Percentiles rank a stretch among this genome's conserved stretches.
These are phyloP conservation scores for Neoitamus cyanurus DNA, from an alignment of 2,888 invertebrate genomes.

Conservation along the genomic window DNA sequence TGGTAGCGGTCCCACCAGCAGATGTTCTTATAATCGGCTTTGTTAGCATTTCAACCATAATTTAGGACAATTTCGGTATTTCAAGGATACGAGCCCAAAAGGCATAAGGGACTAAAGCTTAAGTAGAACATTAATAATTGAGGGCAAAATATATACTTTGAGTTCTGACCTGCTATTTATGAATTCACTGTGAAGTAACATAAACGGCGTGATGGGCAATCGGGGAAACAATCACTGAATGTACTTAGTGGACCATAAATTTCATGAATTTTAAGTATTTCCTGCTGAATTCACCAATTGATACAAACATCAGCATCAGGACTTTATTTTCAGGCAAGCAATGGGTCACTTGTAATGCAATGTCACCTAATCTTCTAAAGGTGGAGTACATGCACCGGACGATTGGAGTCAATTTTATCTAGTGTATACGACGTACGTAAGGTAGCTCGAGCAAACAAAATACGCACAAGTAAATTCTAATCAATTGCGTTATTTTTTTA, in stretches of 20 bases:
- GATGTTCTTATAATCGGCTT: not conserved
- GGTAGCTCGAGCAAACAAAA: too few species aligned
- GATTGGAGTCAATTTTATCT: too few species aligned
- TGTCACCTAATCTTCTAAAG: too few species aligned
- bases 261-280: not conserved
- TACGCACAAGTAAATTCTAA: too few species aligned
- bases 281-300: not conserved
- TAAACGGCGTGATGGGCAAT: not conserved
- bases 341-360: too few species aligned
- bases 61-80: not conserved
- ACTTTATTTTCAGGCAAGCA: too few species aligned
- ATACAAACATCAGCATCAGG: too few species aligned
- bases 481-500: too few species aligned
- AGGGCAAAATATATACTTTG: not conserved
- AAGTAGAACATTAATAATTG: not conserved
- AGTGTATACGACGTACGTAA: too few species aligned
- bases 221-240: not conserved
- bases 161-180: not conserved
- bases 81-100: not conserved
- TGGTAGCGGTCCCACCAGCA: not conserved
- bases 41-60: constrained; percentile 1
- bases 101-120: not conserved
- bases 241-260: too few species aligned
- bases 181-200: not conserved
- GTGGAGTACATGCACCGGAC: too few species aligned